Percentiles rank a stretch among this genome's conserved stretches.
phyloP scores from a whole-genome alignment of 2,113 vertebrate genomes.

The Sakesphorus luctuosus region DNA sequence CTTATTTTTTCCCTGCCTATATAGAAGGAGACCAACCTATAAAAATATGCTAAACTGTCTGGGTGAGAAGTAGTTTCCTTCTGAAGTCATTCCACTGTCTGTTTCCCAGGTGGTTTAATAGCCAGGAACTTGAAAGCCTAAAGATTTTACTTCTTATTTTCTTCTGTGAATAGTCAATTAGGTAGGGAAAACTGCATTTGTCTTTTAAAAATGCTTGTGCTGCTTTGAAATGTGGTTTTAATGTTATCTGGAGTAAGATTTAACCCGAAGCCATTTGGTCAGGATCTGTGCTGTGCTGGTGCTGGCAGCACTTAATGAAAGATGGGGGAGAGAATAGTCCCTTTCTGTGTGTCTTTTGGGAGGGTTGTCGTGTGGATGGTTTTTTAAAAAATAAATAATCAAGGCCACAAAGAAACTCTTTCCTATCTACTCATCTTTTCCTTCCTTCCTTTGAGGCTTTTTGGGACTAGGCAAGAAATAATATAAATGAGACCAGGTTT shows the following conservation, averaged over 20 bases:
- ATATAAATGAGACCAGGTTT: background rate
- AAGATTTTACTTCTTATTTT: background rate
- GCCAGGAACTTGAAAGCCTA: background rate
- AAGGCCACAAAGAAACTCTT: background rate
- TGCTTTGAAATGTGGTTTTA: background rate
- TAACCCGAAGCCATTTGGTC: background rate
- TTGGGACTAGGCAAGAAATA: background rate
- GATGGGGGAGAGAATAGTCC: accelerated
- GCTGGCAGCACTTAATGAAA: background rate
- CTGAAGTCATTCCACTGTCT: background rate
- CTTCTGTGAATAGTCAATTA: background rate
- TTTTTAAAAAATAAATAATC: background rate
- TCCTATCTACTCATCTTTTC: background rate
- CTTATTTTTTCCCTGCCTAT: background rate
- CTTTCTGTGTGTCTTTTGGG: background rate
- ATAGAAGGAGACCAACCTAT: background rate
- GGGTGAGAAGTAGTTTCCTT: background rate
- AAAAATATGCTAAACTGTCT: background rate
- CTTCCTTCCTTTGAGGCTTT: background rate
- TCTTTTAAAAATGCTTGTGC: background rate
- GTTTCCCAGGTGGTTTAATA: background rate
- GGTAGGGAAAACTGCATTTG: background rate
- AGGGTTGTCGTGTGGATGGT: background rate
- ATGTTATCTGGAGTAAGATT: background rate
- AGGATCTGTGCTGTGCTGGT: background rate